These are phyloP conservation scores for Mercenaria mercenaria DNA, from an alignment of 1,140 invertebrate species.

Conservation along the genomic window DNA sequence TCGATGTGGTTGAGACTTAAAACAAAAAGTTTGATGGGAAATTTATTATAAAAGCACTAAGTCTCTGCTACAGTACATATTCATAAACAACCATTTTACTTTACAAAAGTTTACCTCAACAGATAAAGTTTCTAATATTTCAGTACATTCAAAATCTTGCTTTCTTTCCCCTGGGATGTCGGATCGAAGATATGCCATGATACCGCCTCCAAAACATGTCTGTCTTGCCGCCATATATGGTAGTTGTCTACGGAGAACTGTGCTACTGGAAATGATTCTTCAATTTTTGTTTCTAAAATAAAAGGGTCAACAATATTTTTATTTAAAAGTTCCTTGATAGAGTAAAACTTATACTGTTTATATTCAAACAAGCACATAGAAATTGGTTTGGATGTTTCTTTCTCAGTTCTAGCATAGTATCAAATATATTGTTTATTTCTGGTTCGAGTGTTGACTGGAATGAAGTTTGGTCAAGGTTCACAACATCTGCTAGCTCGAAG, in stretches of 20 bases:
- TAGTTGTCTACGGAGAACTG: constrained; percentile 2
- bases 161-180: no score
- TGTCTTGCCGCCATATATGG: not conserved
- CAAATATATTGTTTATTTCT: no score
- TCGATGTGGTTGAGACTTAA: no score
- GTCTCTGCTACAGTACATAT: no score
- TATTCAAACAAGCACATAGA: constrained; percentile 39
- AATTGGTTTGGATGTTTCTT: constrained; percentile 55
- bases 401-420: no score
- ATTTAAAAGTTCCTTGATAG: constrained; percentile 9
- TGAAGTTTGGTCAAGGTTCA: no score
- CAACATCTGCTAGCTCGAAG: no score
- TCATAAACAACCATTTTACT: not conserved
- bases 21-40: no score
- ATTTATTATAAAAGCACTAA: no score
- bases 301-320: constrained; percentile 43
- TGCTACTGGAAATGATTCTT: not conserved
- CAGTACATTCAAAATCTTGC: no score
- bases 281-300: constrained; percentile 61
- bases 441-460: no score
- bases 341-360: constrained; percentile 61
- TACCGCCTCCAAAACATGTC: no score
- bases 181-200: not conserved
- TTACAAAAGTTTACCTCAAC: not conserved
- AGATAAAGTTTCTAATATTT: not conserved